Percentiles rank a stretch among this genome's conserved stretches.
These are phyloP conservation scores for Cisticola juncidis DNA, from an alignment of 2,113 vertebrate species.

Conservation along the genomic window DNA sequence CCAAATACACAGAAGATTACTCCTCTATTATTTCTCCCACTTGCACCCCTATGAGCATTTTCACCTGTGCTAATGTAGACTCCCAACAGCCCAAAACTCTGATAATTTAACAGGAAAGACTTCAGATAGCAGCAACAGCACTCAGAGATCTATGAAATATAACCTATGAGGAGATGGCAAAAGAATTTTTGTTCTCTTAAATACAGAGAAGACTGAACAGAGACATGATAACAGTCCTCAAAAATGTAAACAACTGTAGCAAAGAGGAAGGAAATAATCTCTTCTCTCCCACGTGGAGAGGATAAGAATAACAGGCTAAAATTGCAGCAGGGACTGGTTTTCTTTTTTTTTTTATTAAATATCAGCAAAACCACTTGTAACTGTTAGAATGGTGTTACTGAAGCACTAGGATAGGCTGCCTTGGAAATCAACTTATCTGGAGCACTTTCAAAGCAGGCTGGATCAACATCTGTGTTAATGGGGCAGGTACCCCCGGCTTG, in stretches of 20 bases:
- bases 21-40: neutral
- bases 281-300: conserved; percentile 39
- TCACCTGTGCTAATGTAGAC: neutral
- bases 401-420: neutral
- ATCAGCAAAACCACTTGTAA: neutral
- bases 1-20: neutral
- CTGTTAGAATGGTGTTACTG: neutral
- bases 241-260: conserved; percentile 57
- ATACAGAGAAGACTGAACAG: conserved; percentile 13
- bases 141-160: conserved; percentile 4
- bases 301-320: conserved; percentile 48
- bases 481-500: neutral
- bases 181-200: conserved; percentile 51
- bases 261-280: conserved; percentile 55
- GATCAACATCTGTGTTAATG: neutral
- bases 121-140: neutral
- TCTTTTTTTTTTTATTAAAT: neutral
- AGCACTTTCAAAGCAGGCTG: neutral
- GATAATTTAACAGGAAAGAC: neutral
- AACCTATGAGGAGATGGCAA: neutral
- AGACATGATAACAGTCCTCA: conserved; percentile 59
- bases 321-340: neutral
- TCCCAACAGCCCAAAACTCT: neutral
- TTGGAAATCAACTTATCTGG: neutral
- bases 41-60: neutral